A percentile compares a stretch with the other conserved stretches of the same genome.
These are phyloP conservation scores for Lytechinus pictus DNA, from an alignment of 35 echinoderm and acorn worm genomes.

Conservation along the genomic window DNA sequence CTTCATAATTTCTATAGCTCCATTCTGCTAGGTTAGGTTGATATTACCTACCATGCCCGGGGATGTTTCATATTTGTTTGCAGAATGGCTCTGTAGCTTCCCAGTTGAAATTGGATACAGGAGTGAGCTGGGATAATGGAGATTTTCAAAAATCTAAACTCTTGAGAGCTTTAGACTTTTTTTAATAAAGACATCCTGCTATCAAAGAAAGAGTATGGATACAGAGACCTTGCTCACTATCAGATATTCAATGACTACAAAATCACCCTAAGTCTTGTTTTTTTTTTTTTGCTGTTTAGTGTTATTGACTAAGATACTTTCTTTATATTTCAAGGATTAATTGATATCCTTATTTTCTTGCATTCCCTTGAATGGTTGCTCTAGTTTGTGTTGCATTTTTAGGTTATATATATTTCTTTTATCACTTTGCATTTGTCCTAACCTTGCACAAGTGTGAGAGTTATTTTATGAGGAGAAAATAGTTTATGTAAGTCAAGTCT, in stretches of 20 bases:
- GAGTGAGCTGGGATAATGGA: background rate
- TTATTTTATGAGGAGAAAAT: too few relatives aligned
- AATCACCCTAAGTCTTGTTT: background rate
- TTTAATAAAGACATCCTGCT: constrained; percentile 12
- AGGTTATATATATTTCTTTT: too few relatives aligned
- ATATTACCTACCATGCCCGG: background rate
- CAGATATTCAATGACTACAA: background rate
- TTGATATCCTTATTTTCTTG: too few relatives aligned
- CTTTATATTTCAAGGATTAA: too few relatives aligned
- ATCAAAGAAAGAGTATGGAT: background rate
- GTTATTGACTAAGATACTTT: too few relatives aligned
- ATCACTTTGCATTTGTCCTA: too few relatives aligned
- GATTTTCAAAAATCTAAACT: background rate
- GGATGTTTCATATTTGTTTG: constrained; percentile 40
- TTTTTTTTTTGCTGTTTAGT: background rate
- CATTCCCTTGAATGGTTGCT: too few relatives aligned
- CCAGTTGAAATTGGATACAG: constrained; percentile 26
- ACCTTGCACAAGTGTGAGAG: too few relatives aligned
- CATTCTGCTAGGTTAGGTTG: constrained; percentile 2
- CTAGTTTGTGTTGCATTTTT: too few relatives aligned
- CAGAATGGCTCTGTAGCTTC: constrained; percentile 11
- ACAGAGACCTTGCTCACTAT: background rate
- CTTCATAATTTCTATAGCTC: constrained; percentile 35
- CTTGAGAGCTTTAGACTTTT: background rate
- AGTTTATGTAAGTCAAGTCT: too few relatives aligned